A percentile compares a stretch with the other conserved stretches of the same genome.
These are phyloP conservation scores for Amyelois transitella DNA, from an alignment of 1,140 invertebrate species.

Conservation along the genomic window DNA sequence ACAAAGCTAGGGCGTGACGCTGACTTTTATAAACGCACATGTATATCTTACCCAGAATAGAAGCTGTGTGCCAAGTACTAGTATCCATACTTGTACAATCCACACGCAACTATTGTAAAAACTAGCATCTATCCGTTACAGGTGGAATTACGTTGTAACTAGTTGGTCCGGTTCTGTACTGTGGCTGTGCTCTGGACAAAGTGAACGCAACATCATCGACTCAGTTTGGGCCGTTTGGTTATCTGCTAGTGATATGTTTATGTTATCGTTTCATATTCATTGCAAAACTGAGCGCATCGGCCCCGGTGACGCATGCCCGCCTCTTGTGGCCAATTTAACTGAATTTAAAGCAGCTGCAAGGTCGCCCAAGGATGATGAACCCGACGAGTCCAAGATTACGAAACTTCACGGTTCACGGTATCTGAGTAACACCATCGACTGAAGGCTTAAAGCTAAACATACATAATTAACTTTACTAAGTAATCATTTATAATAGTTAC, in stretches of 20 bases:
- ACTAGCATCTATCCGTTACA: conserved; percentile 52
- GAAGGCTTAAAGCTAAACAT: background rate
- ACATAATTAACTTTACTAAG: background rate
- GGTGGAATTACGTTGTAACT: conserved; percentile 53
- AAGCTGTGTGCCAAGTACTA: background rate
- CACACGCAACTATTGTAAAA: conserved; percentile 34
- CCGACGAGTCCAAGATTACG: conserved; percentile 33
- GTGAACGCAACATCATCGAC: conserved; percentile 25
- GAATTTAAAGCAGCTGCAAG: conserved; percentile 65
- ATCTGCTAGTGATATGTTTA: conserved; percentile 19
- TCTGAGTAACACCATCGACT: background rate
- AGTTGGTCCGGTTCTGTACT: conserved; percentile 43
- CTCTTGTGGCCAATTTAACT: conserved; percentile 53
- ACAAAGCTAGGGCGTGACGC: no score
- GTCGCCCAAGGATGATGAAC: conserved; percentile 65
- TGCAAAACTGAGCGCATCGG: conserved; percentile 49
- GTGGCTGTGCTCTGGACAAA: conserved; percentile 29
- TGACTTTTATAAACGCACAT: no score
- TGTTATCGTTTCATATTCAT: conserved; percentile 27
- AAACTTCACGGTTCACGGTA: conserved; percentile 22
- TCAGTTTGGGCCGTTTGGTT: background rate
- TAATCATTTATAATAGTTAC: background rate
- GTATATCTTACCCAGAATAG: background rate
- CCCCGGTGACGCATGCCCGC: conserved; percentile 47
- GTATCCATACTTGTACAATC: background rate